These are phyloP conservation scores for Mactromeris polynyma DNA, from an alignment of 2,888 invertebrate species.

Conservation along the genomic window DNA sequence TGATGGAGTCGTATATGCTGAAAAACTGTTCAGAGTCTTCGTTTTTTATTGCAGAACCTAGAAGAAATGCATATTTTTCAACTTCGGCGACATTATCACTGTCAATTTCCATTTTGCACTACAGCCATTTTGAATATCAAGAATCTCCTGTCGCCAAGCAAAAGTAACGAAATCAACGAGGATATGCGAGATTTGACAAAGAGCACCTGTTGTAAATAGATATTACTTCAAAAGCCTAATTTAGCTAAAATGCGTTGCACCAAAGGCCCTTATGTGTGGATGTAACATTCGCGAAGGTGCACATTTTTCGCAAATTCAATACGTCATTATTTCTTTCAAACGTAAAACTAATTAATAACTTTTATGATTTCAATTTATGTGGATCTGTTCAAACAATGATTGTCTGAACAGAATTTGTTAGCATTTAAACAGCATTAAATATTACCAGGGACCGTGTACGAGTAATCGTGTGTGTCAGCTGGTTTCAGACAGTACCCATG, in stretches of 20 bases:
- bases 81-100: slow-evolving; percentile 81
- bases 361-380: too few species aligned
- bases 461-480: too few species aligned
- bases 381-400: too few species aligned
- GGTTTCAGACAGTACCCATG: too few species aligned
- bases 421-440: too few species aligned
- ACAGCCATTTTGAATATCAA: slow-evolving; percentile 79
- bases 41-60: slow-evolving; percentile 83
- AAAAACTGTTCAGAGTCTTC: slow-evolving; percentile 83
- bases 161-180: slow-evolving; percentile 69
- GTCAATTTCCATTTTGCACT: slow-evolving; percentile 79
- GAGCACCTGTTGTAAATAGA: slow-evolving; percentile 25
- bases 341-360: too few species aligned
- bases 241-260: not conserved
- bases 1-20: slow-evolving; percentile 81
- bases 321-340: too few species aligned
- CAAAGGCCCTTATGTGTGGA: not conserved
- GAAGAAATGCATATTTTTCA: slow-evolving; percentile 83
- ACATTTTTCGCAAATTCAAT: not conserved
- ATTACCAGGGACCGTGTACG: too few species aligned
- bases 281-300: not conserved
- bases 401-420: too few species aligned
- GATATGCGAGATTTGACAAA: slow-evolving; percentile 54
- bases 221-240: slow-evolving; percentile 28
- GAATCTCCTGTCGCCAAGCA: slow-evolving; percentile 78